phyloP scores from a whole-genome alignment of 2,797 vertebrate genomes.

The Pseudochaenichthys georgianus region DNA sequence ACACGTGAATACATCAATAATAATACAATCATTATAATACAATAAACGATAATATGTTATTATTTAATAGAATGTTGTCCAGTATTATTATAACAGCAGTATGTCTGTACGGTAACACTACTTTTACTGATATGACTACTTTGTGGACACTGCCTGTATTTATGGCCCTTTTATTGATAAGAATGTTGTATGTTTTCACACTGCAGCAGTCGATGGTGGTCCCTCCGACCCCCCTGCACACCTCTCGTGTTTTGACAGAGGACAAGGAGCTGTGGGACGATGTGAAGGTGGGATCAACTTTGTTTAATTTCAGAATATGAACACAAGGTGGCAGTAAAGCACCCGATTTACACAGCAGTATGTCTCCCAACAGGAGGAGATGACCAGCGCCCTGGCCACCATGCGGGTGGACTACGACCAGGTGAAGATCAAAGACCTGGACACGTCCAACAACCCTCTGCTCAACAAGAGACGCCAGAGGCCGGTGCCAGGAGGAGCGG shows the following conservation, averaged over 20 bases:
- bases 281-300: constrained; percentile 89
- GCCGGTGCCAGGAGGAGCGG: constrained; percentile 80
- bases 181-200: constrained; percentile 25
- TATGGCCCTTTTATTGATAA: constrained; percentile 1
- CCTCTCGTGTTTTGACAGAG: constrained; percentile 92
- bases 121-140: too few species aligned
- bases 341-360: neutral
- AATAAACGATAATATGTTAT: too few species aligned
- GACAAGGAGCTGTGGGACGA: constrained; percentile 98
- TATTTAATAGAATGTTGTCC: too few species aligned
- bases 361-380: constrained; percentile 89
- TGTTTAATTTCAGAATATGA: neutral
- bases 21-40: too few species aligned
- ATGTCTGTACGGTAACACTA: too few species aligned
- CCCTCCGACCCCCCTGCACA: constrained; percentile 95
- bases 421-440: constrained; percentile 98
- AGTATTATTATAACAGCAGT: too few species aligned
- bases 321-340: constrained; percentile 61
- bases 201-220: constrained; percentile 93
- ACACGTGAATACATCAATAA: too few species aligned
- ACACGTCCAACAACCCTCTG: constrained; percentile 95
- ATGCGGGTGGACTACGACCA: constrained; percentile 99
- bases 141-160: neutral
- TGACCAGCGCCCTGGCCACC: constrained; percentile 96
- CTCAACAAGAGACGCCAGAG: constrained; percentile 96